phyloP scores from a whole-genome alignment of 2,888 invertebrate genomes.

The Bombyx huttoni region DNA sequence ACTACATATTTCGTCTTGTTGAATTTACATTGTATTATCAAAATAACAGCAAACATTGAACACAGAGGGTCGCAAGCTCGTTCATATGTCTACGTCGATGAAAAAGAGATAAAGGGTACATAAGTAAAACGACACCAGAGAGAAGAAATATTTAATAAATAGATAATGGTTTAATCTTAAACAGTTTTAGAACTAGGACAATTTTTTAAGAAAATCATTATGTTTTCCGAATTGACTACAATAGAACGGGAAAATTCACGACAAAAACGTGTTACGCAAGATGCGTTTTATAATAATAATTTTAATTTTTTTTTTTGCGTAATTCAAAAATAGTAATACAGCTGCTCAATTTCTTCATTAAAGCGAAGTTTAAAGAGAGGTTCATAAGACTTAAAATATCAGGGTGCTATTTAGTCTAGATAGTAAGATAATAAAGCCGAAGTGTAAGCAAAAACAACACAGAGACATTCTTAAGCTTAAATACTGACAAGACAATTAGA shows the following conservation, averaged over 20 bases:
- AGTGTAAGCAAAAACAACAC: slow-evolving; percentile 12
- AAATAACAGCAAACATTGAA: no score
- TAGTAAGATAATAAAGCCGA: no score
- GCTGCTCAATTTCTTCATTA: neutral
- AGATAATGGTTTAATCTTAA: slow-evolving; percentile 64
- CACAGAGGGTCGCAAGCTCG: no score
- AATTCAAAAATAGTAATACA: neutral
- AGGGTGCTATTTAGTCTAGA: slow-evolving; percentile 51
- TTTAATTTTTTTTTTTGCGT: neutral
- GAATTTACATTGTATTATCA: no score
- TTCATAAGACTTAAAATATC: slow-evolving; percentile 15
- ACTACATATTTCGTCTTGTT: no score
- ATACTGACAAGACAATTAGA: slow-evolving; percentile 29
- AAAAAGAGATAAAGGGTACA: neutral
- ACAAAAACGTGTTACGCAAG: neutral
- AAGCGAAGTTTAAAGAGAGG: neutral
- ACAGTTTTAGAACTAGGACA: slow-evolving; percentile 56
- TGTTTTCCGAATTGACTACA: neutral
- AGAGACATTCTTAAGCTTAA: slow-evolving; percentile 15
- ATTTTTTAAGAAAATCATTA: slow-evolving; percentile 5
- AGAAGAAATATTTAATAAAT: slow-evolving; percentile 72
- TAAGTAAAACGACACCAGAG: slow-evolving; percentile 45
- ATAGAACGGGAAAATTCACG: neutral
- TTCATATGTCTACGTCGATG: no score
- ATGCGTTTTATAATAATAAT: neutral